These are phyloP conservation scores for Plebejus melissa DNA, from an alignment of 2,888 invertebrate genomes.

Conservation along the genomic window DNA sequence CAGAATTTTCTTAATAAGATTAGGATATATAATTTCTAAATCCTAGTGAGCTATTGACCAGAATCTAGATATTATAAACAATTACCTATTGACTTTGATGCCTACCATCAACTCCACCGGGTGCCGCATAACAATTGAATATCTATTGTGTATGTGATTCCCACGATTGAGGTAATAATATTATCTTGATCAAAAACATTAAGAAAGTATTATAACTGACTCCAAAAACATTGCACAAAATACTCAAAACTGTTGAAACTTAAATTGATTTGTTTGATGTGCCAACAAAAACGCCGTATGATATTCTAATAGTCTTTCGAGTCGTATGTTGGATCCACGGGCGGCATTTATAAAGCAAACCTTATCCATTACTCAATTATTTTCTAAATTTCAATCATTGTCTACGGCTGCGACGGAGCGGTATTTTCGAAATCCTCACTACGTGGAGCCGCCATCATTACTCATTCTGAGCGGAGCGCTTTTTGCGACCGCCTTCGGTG, in stretches of 20 bases:
- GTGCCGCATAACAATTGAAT: too few relatives aligned
- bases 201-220: background rate
- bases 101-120: too few relatives aligned
- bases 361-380: constrained; percentile 46
- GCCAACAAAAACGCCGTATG: background rate
- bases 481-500: constrained; percentile 58
- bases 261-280: constrained; percentile 22
- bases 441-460: constrained; percentile 58
- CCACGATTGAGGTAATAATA: too few relatives aligned
- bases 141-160: too few relatives aligned
- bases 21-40: too few relatives aligned
- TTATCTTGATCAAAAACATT: too few relatives aligned
- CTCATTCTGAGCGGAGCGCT: constrained; percentile 57
- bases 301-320: constrained; percentile 3
- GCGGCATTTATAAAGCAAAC: constrained; percentile 35
- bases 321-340: constrained; percentile 15
- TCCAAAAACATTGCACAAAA: background rate
- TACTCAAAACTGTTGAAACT: background rate
- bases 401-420: constrained; percentile 52
- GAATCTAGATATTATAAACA: too few relatives aligned
- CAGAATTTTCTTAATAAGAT: too few relatives aligned
- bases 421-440: constrained; percentile 59
- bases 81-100: too few relatives aligned
- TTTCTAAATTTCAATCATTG: constrained; percentile 61
- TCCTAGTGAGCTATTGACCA: too few relatives aligned